phyloP scores from a whole-genome alignment of 2,113 vertebrate species.

The Alouatta palliata region DNA sequence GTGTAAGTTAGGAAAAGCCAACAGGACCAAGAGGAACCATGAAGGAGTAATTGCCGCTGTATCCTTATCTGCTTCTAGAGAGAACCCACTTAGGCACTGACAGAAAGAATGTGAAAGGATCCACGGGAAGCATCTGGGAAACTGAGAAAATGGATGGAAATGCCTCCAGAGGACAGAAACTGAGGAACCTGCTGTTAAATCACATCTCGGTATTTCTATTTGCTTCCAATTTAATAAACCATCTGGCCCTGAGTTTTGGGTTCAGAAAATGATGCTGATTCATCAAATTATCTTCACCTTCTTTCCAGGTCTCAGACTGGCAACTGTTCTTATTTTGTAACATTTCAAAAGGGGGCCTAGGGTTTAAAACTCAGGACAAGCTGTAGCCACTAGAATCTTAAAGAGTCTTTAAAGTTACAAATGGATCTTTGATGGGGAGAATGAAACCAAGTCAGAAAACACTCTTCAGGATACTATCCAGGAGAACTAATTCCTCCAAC shows the following conservation, averaged over 20 bases:
- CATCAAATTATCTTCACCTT: background rate
- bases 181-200: background rate
- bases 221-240: constrained; percentile 17
- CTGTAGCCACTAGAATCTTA: background rate
- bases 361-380: background rate
- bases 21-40: background rate
- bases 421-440: background rate
- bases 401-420: background rate
- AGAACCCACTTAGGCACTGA: background rate
- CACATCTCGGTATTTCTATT: background rate
- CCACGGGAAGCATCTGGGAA: background rate
- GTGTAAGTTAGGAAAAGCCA: fast-evolving
- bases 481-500: too few species aligned
- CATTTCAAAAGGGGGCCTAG: background rate
- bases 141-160: background rate
- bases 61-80: background rate
- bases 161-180: background rate
- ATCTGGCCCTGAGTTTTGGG: constrained; percentile 1
- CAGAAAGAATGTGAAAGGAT: background rate
- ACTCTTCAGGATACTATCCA: too few species aligned
- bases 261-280: constrained; percentile 34
- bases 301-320: background rate
- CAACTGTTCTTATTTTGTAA: background rate
- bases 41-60: background rate
- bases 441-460: too few species aligned